Base-by-base conservation (phyloP, 2,888 invertebrate species). In the Phasia obesa region DNA sequence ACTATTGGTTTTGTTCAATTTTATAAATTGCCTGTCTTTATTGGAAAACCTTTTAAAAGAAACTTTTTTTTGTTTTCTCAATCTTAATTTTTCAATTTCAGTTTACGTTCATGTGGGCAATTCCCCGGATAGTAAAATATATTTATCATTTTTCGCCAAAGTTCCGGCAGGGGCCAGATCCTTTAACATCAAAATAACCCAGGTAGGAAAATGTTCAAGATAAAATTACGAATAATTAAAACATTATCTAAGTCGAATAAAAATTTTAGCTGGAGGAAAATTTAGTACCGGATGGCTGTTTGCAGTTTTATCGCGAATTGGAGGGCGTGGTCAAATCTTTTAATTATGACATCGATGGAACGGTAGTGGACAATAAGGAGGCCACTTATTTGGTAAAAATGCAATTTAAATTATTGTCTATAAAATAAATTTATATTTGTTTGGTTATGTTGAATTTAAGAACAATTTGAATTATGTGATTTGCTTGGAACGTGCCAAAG, bases 391-490 rank as follows among this genome's bases (percentile, higher is more conserved):
- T 94, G 87, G 95, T 95, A 91, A 90, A 92, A 1, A 2, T 7
- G 11, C 35, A 42, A 5, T 31, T 31, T 31, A 13, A 42, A 42
- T n/a, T n/a, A 4, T 11, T 42, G 1, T 4, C n/a, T 15, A n/a
- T 21, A 35, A 4, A n/a, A n/a, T 17, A 53, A 2, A 25, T 17
- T 25, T 0, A 0, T 31, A 1, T 35, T 35, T 35, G 2, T 35
- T 35, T 35, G 1, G 25, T 4, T 19, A 19, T 47, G 2, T 59
- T 4, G n/a, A 0, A 4, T 65, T 42, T 3, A 89, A 96, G 96
- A 96, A 95, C 87, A 95, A 96, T 89, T 90, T 96, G 4, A 96
- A 96, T 88, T 96, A 96, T 88, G 95, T 94, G 0, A 94, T 95
- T 84, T 96, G 96, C 88, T 93, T 96, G 84, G 90, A 93, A 86